phyloP scores from a whole-genome alignment of 2,888 invertebrate genomes.

The Petrolisthes cinctipes region DNA sequence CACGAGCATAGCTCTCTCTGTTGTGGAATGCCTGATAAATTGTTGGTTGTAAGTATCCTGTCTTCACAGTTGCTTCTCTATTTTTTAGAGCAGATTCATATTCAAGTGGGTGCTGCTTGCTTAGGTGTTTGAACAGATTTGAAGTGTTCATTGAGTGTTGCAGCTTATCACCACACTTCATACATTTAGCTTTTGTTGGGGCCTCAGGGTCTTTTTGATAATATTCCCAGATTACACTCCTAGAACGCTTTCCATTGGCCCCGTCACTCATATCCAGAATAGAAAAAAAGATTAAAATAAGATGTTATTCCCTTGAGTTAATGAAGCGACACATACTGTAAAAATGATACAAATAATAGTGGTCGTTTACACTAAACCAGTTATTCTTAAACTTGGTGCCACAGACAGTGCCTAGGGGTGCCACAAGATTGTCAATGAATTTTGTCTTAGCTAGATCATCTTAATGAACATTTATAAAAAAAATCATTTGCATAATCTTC shows the following conservation, averaged over 20 bases:
- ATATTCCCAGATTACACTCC: neutral
- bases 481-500: too few species aligned
- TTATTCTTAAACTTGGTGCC: too few species aligned
- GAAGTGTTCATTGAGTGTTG: neutral
- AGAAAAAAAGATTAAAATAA: neutral
- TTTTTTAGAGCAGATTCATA: neutral
- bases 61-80: constrained; percentile 4
- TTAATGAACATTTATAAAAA: too few species aligned
- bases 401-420: too few species aligned
- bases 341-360: neutral
- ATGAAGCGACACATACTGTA: neutral
- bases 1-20: neutral
- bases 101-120: neutral
- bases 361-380: neutral
- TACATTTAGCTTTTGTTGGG: constrained; percentile 4
- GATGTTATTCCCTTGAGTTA: neutral
- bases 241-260: neutral
- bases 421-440: too few species aligned
- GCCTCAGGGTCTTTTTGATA: neutral
- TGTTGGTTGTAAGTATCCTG: neutral
- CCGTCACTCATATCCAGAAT: neutral
- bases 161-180: neutral
- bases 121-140: constrained; percentile 3
- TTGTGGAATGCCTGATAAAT: neutral
- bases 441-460: neutral